Evolutionary conservation across 2,888 invertebrate species (phyloP), one percentile per base, ranked within the genome.

Genomic region (Pristionchus mayeri): DNA sequence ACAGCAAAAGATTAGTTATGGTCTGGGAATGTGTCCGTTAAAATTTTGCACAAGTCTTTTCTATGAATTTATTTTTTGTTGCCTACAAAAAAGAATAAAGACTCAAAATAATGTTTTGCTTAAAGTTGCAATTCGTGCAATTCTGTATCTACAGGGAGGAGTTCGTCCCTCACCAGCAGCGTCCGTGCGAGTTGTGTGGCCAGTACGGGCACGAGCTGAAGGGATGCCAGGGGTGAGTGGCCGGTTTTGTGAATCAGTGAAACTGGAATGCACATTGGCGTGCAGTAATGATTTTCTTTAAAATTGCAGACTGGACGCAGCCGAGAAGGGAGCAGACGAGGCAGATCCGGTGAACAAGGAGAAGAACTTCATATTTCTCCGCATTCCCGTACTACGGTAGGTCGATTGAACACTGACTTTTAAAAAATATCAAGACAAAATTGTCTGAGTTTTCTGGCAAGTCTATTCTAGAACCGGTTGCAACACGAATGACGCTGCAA

Each of bases 111-210:
- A 7, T 27, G 50, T 16, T 50, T 50, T 50, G 2, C 18, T 50
- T 50, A 34, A 24, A 57, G 7, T 2, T 34, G 34, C 30, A 60
- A 67, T 40, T 75, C n/a, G n/a, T n/a, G n/a, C 13, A 75, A 82
- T 3, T 82, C 24, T 67, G 44, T 63, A 37, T 24, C 52, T 87
- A n/a, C 78, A 90, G 95, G 40, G 99, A 99, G 94, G 99, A 99
- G 94, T 99, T 99, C 94, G 96, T 98, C 91, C 98, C 98, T 0
- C 98, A 98, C 93, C 96, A 98, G 93, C 97, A 97, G 0, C 95
- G 95, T 87, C 97, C 98, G 0, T 99, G 99, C 93, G 98, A 98
- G 88, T 95, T 99, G 85, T 99, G 99, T 93, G 96, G 96, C 44
- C 94, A 95, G 89, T 91, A 94, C 87, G 95, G 94, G 92, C 92